These are phyloP conservation scores for Tenebrosternarchus preto DNA, from an alignment of 2,113 vertebrate genomes.

Conservation along the genomic window DNA sequence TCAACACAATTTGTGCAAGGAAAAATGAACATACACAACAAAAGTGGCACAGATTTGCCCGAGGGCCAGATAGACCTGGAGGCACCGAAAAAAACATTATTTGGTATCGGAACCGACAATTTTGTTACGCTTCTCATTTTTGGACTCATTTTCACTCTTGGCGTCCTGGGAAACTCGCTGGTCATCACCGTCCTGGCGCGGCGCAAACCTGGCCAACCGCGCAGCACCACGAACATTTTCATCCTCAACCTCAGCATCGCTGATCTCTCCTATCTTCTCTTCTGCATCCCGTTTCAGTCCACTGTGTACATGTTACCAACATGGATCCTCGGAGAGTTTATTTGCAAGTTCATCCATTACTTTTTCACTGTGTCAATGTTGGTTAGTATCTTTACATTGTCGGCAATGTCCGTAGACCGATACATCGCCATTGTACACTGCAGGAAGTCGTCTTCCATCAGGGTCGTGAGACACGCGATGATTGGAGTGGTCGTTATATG, in stretches of 20 bases:
- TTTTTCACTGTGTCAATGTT: constrained; percentile 97
- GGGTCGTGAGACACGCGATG: constrained; percentile 82
- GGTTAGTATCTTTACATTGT: constrained; percentile 96
- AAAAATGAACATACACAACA: constrained; percentile 39
- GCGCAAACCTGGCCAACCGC: constrained; percentile 84
- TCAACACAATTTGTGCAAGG: background rate
- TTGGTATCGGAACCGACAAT: constrained; percentile 87
- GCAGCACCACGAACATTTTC: constrained; percentile 90
- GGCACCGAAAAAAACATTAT: constrained; percentile 68
- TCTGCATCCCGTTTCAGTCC: constrained; percentile 96
- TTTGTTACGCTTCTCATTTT: constrained; percentile 87
- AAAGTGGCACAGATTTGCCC: background rate
- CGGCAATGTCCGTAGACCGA: constrained; percentile 96
- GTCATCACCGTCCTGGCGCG: constrained; percentile 92
- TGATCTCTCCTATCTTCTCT: constrained; percentile 93
- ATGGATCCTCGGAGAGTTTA: constrained; percentile 92
- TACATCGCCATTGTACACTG: constrained; percentile 96
- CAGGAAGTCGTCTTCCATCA: constrained; percentile 85
- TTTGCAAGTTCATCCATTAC: constrained; percentile 95
- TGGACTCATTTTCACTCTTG: constrained; percentile 86
- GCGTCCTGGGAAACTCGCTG: constrained; percentile 92
- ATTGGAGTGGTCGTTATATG: constrained; percentile 88
- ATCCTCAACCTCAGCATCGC: constrained; percentile 76
- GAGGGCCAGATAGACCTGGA: constrained; percentile 13
- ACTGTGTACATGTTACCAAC: constrained; percentile 88